phyloP scores from a whole-genome alignment of 2,113 vertebrate genomes.

The Anoplopoma fimbria region DNA sequence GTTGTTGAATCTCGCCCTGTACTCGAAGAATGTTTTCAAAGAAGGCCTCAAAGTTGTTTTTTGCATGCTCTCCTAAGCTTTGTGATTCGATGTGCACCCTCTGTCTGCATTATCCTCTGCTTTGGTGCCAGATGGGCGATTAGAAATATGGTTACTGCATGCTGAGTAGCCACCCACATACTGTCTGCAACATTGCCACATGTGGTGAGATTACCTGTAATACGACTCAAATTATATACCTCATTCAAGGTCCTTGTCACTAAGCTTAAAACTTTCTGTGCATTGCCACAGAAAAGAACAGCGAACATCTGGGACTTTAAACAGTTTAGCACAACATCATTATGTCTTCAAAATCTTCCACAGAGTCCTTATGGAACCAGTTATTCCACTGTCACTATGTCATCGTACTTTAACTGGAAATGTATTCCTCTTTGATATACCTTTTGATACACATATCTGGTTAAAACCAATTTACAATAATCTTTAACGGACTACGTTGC shows the following conservation, averaged over 20 bases:
- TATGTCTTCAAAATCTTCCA: neutral
- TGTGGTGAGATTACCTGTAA: conserved; percentile 70
- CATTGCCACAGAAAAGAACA: neutral
- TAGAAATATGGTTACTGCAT: conserved; percentile 66
- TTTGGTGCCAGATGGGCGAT: conserved; percentile 76
- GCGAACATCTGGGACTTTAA: conserved; percentile 11
- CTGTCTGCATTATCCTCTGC: conserved; percentile 20
- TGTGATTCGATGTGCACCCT: conserved; percentile 31
- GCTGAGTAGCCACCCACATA: conserved; percentile 72
- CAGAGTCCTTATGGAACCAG: neutral
- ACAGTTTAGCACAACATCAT: neutral
- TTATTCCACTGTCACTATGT: neutral
- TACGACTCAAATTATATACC: conserved; percentile 34
- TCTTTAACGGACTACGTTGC: neutral
- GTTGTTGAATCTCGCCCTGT: neutral
- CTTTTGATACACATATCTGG: neutral
- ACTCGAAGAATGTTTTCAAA: conserved; percentile 30
- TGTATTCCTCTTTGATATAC: conserved; percentile 2
- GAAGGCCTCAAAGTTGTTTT: conserved; percentile 12
- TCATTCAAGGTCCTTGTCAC: conserved; percentile 54
- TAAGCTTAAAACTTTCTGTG: conserved; percentile 13
- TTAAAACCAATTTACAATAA: neutral
- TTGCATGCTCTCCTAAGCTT: conserved; percentile 41
- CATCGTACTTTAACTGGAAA: neutral
- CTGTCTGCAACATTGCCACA: conserved; percentile 64